phyloP scores from a whole-genome alignment of 2,797 vertebrate genomes.

The Lithobates pipiens region DNA sequence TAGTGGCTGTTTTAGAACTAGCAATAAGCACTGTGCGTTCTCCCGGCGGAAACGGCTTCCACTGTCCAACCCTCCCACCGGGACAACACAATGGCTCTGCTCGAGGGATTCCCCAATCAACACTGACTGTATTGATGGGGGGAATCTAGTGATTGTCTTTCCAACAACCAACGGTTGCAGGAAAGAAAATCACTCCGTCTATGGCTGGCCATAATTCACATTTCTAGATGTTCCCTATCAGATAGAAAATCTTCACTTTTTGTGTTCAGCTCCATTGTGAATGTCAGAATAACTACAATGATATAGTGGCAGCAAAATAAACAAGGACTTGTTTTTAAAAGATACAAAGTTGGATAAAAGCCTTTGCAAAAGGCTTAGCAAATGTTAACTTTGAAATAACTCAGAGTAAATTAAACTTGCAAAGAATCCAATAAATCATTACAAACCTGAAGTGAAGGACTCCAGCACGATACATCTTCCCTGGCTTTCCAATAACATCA shows the following conservation, averaged over 20 bases:
- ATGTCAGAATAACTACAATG: background rate
- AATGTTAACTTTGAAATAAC: slow-evolving; percentile 57
- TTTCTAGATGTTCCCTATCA: background rate
- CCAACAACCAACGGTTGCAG: no score
- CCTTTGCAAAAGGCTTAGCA: slow-evolving; percentile 40
- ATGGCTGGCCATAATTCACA: background rate
- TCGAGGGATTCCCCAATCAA: no score
- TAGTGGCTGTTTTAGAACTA: no score
- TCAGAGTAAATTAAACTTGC: slow-evolving; percentile 55
- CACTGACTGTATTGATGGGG: no score
- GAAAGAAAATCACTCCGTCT: no score
- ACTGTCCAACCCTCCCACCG: no score
- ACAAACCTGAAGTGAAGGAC: slow-evolving; percentile 40
- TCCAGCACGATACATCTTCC: slow-evolving; percentile 45
- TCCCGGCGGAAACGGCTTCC: no score
- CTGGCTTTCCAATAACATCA: slow-evolving; percentile 56
- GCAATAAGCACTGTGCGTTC: no score
- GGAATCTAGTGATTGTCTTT: no score
- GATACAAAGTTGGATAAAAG: slow-evolving; percentile 24
- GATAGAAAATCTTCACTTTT: no score
- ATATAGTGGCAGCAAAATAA: background rate
- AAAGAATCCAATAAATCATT: slow-evolving; percentile 62
- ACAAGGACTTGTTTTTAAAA: background rate
- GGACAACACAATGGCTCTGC: no score
- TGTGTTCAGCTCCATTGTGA: no score